These are phyloP conservation scores for Xiphias gladius DNA, from an alignment of 2,113 vertebrate species.

Conservation along the genomic window DNA sequence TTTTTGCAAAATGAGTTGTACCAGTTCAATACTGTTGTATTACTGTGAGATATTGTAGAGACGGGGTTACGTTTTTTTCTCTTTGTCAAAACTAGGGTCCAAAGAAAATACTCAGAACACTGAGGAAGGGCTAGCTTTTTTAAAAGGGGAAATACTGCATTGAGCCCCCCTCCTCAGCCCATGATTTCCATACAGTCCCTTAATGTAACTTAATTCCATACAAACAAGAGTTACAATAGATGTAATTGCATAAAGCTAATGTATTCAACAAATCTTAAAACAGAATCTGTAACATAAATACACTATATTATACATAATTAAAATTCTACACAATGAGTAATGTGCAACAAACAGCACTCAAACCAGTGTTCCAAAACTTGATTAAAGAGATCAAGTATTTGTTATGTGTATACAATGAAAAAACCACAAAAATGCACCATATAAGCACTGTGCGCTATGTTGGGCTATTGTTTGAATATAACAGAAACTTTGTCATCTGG, in stretches of 20 bases:
- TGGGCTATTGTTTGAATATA: slow-evolving; percentile 18
- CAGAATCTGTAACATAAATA: neutral
- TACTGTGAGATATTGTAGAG: too few species aligned
- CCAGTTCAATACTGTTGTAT: too few species aligned
- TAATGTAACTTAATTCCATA: neutral
- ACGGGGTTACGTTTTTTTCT: too few species aligned
- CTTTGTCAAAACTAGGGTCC: too few species aligned
- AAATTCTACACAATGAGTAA: neutral
- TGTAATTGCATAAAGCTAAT: neutral
- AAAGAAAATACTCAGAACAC: too few species aligned
- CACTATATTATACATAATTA: neutral
- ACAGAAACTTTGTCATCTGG: slow-evolving; percentile 9
- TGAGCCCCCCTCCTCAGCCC: neutral
- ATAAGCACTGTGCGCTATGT: neutral
- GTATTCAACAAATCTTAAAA: neutral
- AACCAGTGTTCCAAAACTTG: neutral
- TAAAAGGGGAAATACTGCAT: neutral
- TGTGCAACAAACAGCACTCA: neutral
- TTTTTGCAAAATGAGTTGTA: too few species aligned
- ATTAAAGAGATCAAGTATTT: neutral
- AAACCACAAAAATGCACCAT: neutral
- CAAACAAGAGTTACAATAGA: neutral
- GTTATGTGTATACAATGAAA: neutral
- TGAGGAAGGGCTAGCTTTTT: too few species aligned
- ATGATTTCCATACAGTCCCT: neutral